Evolutionary conservation across 2,888 invertebrate genomes (phyloP).

Genomic region (Ceramica pisi): DNA sequence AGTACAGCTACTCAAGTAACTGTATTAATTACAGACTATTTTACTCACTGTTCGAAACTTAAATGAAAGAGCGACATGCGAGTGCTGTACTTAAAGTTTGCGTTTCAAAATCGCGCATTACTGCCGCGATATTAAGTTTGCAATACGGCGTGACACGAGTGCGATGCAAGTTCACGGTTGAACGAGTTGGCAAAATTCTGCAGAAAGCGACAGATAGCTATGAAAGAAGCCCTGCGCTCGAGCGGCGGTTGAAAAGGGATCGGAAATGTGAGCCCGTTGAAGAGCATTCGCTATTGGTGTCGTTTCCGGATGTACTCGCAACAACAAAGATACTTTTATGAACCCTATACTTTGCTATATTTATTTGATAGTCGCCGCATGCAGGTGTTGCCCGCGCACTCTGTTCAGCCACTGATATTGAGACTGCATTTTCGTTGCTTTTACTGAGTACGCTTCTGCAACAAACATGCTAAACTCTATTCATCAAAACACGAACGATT

Average conservation of each 20-base stretch:
- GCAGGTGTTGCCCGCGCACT: constrained; percentile 48
- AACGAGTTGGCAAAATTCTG: constrained; percentile 80
- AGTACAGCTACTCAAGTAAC: constrained; percentile 25
- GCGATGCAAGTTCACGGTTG: constrained; percentile 75
- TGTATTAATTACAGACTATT: constrained; percentile 22
- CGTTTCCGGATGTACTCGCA: constrained; percentile 73
- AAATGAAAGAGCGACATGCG: background rate
- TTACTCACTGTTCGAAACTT: background rate
- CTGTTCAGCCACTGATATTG: constrained; percentile 27
- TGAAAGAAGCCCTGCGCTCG: constrained; percentile 76
- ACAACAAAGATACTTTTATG: constrained; percentile 68
- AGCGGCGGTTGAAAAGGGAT: constrained; percentile 78
- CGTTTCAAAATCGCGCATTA: constrained; percentile 39
- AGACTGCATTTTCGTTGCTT: constrained; percentile 26
- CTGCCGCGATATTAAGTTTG: constrained; percentile 52
- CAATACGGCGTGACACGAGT: constrained; percentile 44
- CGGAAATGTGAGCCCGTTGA: constrained; percentile 76
- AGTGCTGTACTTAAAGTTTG: constrained; percentile 21
- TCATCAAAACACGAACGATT: constrained; percentile 1
- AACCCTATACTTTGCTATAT: constrained; percentile 58
- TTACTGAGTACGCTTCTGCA: constrained; percentile 4
- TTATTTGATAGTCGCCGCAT: constrained; percentile 64
- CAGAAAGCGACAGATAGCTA: constrained; percentile 75
- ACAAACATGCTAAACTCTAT: background rate
- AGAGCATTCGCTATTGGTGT: constrained; percentile 82